Percentiles rank a stretch among this genome's conserved stretches.
phyloP scores from a whole-genome alignment of 2,888 invertebrate species.

The Eurytoma californica region DNA sequence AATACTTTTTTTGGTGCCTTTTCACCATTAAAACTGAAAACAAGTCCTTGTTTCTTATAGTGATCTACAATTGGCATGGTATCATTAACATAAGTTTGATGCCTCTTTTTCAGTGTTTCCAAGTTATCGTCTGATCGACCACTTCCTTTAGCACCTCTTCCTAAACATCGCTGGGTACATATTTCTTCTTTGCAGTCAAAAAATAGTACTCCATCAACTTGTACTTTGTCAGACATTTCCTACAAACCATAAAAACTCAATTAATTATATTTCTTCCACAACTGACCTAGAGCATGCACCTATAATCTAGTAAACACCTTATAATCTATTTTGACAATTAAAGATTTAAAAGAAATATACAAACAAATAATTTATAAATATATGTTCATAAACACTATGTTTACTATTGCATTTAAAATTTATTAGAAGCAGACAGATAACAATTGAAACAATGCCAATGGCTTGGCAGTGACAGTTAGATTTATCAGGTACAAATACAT shows the following conservation, averaged over 20 bases:
- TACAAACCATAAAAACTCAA: constrained; percentile 63
- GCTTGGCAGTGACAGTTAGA: no score
- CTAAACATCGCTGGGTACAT: constrained; percentile 90
- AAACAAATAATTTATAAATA: no score
- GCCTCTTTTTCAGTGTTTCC: constrained; percentile 90
- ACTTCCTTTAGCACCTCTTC: constrained; percentile 91
- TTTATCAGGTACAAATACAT: no score
- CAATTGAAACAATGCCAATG: no score
- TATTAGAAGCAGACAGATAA: no score
- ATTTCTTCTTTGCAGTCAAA: constrained; percentile 91
- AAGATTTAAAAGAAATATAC: no score
- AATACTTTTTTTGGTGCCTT: constrained; percentile 82
- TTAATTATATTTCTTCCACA: constrained; percentile 2
- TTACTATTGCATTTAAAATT: no score
- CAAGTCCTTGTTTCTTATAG: constrained; percentile 83
- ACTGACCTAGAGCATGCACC: background rate
- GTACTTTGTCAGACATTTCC: constrained; percentile 88
- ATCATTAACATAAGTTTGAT: constrained; percentile 88
- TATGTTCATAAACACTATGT: no score
- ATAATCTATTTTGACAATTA: no score
- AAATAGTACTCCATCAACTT: constrained; percentile 91
- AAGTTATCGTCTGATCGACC: constrained; percentile 96
- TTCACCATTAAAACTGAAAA: constrained; percentile 86
- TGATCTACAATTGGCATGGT: constrained; percentile 93
- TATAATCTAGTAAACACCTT: no score